Evolutionary conservation across 2,113 vertebrate genomes (phyloP), one percentile per base, ranked within the genome.

Genomic region (Macrotis lagotis): DNA sequence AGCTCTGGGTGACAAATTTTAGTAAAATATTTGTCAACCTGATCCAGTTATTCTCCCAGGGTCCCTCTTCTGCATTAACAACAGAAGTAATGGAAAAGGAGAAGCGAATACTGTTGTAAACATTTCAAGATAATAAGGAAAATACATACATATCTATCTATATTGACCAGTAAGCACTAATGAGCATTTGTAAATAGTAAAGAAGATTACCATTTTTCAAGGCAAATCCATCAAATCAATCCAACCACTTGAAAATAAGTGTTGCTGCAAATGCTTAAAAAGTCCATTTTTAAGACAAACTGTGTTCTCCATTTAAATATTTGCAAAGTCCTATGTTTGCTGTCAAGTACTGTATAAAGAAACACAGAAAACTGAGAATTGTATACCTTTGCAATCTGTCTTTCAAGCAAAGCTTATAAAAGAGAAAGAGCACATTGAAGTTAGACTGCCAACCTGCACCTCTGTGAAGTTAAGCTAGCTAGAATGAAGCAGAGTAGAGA

Each of bases 351-450:
- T 95, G 88, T 96, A 92, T 95, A 92, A 94, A 59, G 91, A 95
- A 97, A 96, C 49, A 93, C 48, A 44, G 89, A 94, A 96, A 96
- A 94, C 37, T 90, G 94, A 94, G 49, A 28, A 95, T 95, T 91
- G 88, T 66, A 28, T 90, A 89, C 47, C 90, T 95, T 88, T 52
- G 93, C 94, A 96, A 93, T 91, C 74, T 95, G 91, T 95, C 90
- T 94, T 94, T 95, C 83, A 83, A 96, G 91, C 95, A 97, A 96
- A 96, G 90, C 66, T 83, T 83, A n/a, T 96, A 93, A 96, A 95
- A 93, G 92, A 94, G 51, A 92, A 96, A 51, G 91, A 95, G 55
- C 94, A 92, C 94, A 96, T 51, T 93, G 89, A 96, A 96, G 94
- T 96, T 96, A 97, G 94, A 96, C 50, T 95, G 94, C 95, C 94